phyloP scores from a whole-genome alignment of 2,888 invertebrate genomes.

The Cataglyphis albicans region DNA sequence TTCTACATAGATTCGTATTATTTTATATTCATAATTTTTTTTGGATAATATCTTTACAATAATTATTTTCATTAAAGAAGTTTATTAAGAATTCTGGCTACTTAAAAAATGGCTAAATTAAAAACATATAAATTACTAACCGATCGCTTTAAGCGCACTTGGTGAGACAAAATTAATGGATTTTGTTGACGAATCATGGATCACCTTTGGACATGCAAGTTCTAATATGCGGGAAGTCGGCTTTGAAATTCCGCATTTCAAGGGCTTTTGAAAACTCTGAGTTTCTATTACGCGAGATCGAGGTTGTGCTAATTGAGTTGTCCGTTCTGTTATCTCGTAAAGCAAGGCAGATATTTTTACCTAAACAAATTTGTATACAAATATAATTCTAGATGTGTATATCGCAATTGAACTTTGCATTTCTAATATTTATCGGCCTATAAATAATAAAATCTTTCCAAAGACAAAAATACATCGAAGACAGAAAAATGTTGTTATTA shows the following conservation, averaged over 20 bases:
- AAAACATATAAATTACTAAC: slow-evolving; percentile 51
- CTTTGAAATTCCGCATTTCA: slow-evolving; percentile 26
- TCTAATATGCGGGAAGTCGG: slow-evolving; percentile 63
- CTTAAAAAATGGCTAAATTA: not conserved
- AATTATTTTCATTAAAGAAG: not conserved
- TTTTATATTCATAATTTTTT: not conserved
- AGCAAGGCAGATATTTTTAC: slow-evolving; percentile 71
- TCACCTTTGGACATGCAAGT: slow-evolving; percentile 67
- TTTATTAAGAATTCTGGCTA: not conserved
- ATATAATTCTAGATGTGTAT: not conserved
- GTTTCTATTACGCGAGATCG: slow-evolving; percentile 40
- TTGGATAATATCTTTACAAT: not conserved
- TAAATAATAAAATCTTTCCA: not conserved
- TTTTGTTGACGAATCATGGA: slow-evolving; percentile 55
- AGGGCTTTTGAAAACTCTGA: not conserved
- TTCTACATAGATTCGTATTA: not conserved
- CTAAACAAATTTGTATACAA: slow-evolving; percentile 47
- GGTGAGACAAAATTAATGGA: slow-evolving; percentile 60
- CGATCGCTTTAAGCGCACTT: slow-evolving; percentile 68
- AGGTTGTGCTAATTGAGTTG: slow-evolving; percentile 71
- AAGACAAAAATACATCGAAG: not conserved
- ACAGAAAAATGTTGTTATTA: not conserved
- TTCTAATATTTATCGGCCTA: not conserved
- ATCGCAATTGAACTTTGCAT: not conserved
- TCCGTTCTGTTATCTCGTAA: slow-evolving; percentile 75